Evolutionary conservation across 2,113 vertebrate genomes (phyloP).

Genomic region (Oncorhynchus gorbuscha): DNA sequence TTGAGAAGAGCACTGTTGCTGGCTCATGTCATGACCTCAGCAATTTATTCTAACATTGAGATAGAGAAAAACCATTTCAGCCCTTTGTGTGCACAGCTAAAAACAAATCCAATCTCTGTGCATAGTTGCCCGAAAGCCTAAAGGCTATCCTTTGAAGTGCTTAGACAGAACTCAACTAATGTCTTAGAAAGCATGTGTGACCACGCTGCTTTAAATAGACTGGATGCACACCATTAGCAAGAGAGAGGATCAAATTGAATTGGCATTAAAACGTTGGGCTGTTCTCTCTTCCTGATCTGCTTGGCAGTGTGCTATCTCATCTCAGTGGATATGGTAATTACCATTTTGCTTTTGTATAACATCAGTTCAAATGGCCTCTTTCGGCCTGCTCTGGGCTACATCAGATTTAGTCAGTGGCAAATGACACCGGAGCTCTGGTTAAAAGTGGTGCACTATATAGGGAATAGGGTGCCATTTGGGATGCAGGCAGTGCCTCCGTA

Average conservation of each 20-base stretch:
- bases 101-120: neutral
- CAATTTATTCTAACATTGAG: neutral
- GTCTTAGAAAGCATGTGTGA: neutral
- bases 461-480: no score
- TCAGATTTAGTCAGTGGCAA: neutral
- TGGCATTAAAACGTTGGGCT: neutral
- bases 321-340: constrained; percentile 11
- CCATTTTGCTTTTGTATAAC: constrained; percentile 6
- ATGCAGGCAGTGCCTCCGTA: neutral
- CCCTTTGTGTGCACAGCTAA: neutral
- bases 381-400: neutral
- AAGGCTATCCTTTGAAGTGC: constrained; percentile 1
- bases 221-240: constrained; percentile 3
- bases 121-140: neutral
- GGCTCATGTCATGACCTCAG: neutral
- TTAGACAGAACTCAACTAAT: neutral
- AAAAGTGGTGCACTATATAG: no score
- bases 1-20: neutral
- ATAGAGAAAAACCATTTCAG: neutral
- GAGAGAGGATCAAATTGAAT: constrained; percentile 3
- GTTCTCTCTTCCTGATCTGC: neutral
- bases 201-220: neutral
- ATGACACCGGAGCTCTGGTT: no score
- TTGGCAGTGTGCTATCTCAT: constrained; percentile 9
- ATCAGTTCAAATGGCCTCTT: neutral